Evolutionary conservation across 2,113 vertebrate species (phyloP).

Genomic region (Sapayoa aenigma): DNA sequence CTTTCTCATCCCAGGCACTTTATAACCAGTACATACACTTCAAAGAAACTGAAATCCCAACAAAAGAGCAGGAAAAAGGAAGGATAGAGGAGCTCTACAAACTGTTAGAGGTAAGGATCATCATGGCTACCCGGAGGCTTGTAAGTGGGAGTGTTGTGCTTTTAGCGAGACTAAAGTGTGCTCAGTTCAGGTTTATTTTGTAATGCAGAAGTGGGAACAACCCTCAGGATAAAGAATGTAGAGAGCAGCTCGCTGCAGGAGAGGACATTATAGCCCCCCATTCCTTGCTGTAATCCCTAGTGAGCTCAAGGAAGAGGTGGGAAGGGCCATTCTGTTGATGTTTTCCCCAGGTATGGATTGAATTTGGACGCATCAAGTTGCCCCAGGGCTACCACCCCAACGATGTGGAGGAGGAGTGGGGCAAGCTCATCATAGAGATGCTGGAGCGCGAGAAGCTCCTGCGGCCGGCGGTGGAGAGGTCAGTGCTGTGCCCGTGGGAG

Average conservation of each 20-base stretch:
- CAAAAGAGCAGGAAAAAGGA: constrained; percentile 88
- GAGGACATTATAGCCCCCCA: background rate
- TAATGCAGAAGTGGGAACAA: background rate
- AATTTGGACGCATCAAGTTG: constrained; percentile 94
- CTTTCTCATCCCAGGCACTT: constrained; percentile 85
- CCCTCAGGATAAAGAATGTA: background rate
- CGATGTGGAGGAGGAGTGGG: constrained; percentile 96
- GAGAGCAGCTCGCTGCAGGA: accelerated
- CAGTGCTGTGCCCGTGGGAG: background rate
- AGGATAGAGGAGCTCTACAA: constrained; percentile 91
- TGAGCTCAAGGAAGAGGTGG: background rate
- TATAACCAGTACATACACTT: constrained; percentile 99
- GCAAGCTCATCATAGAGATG: constrained; percentile 98
- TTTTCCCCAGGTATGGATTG: constrained; percentile 88
- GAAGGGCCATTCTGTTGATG: background rate
- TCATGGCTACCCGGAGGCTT: background rate
- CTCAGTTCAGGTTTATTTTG: background rate
- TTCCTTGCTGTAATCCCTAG: background rate
- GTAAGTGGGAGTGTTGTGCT: background rate
- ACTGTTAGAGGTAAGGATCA: constrained; percentile 85
- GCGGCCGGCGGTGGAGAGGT: constrained; percentile 93
- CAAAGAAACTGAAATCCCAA: constrained; percentile 95
- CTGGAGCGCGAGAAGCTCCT: constrained; percentile 94
- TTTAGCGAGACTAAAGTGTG: background rate
- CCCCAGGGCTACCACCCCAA: constrained; percentile 94